Evolutionary conservation across 2,888 invertebrate species (phyloP).

Genomic region (Lithophane socia): DNA sequence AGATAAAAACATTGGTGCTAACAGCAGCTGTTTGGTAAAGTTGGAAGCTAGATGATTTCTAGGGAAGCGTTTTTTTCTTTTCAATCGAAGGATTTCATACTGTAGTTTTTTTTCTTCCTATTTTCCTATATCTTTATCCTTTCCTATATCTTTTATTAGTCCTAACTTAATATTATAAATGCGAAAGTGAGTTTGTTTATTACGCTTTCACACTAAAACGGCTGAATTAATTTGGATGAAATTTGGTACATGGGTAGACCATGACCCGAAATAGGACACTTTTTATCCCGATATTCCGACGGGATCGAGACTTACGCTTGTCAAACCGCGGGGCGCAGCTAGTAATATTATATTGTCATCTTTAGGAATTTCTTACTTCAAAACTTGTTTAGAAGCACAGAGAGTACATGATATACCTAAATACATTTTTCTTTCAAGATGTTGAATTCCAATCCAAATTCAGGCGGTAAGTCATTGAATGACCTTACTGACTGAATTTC

Average conservation of each 20-base stretch:
- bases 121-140: too few species aligned
- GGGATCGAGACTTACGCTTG: too few species aligned
- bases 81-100: background rate
- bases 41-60: background rate
- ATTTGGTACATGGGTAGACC: too few species aligned
- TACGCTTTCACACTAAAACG: too few species aligned
- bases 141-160: too few species aligned
- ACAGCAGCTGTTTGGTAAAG: slow-evolving; percentile 15
- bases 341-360: background rate
- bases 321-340: too few species aligned
- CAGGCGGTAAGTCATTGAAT: background rate
- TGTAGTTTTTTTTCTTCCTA: background rate
- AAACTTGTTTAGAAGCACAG: background rate
- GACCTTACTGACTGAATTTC: too few species aligned
- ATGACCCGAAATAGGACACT: too few species aligned
- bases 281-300: too few species aligned
- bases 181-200: too few species aligned
- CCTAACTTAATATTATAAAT: too few species aligned
- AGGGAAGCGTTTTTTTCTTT: background rate
- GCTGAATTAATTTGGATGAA: too few species aligned
- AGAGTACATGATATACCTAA: background rate
- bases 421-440: background rate
- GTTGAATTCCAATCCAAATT: background rate
- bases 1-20: slow-evolving; percentile 27
- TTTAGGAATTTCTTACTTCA: background rate